phyloP scores from a whole-genome alignment of 2,888 invertebrate species.

The Drosophila lutescens region DNA sequence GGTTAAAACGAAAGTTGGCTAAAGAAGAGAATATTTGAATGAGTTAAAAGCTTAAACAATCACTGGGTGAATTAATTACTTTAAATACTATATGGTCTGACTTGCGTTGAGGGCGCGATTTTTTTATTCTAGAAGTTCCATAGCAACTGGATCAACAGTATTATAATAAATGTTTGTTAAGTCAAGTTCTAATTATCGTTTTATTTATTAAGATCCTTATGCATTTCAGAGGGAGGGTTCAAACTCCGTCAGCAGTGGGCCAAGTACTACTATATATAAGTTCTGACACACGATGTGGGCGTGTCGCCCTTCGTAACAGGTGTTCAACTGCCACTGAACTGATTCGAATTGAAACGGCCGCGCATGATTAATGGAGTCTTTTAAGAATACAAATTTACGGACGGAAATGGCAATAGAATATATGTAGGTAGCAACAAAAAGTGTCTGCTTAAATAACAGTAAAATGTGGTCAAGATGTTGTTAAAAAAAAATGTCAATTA shows the following conservation, averaged over 20 bases:
- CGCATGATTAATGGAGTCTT: constrained; percentile 27
- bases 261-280: not conserved
- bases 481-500: not conserved
- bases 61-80: not conserved
- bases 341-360: constrained; percentile 7
- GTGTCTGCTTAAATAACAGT: not conserved
- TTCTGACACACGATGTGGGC: constrained; percentile 12
- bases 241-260: not conserved
- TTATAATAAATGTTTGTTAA: not conserved
- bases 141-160: no score
- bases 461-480: not conserved
- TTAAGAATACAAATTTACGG: constrained; percentile 16
- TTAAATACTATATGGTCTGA: not conserved
- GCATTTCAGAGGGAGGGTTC: not conserved
- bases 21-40: not conserved
- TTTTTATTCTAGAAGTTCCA: not conserved
- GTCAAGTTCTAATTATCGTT: not conserved
- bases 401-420: constrained; percentile 1
- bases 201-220: not conserved
- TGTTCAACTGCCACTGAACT: constrained; percentile 25
- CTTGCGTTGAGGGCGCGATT: constrained; percentile 5
- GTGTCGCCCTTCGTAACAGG: constrained; percentile 29
- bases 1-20: not conserved
- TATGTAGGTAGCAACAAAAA: not conserved
- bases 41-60: not conserved